Conservation (phyloP, 2,888 invertebrate species). For the Cyrtodaria siliqua region DNA sequence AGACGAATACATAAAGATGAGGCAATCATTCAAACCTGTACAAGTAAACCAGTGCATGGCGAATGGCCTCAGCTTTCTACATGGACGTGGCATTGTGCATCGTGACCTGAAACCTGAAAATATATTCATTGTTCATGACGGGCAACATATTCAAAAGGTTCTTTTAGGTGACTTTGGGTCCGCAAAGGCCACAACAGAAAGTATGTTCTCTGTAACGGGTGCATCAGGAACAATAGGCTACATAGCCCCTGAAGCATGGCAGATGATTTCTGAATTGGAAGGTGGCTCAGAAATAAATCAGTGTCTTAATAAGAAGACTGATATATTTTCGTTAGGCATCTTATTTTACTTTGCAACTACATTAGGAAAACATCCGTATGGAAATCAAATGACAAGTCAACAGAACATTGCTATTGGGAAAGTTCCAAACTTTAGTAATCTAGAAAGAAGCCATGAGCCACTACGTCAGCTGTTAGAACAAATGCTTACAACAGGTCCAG, state of each 20-base stretch:
- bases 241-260: not conserved
- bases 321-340: constrained; percentile 8
- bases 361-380: constrained; percentile 7
- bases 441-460: not conserved
- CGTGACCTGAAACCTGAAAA: constrained; percentile 18
- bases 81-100: constrained; percentile 1
- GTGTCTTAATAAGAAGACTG: not conserved
- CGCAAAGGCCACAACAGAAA: not conserved
- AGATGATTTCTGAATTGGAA: not conserved
- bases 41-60: constrained; percentile 8
- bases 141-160: not conserved
- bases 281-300: not conserved
- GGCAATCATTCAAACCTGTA: not conserved
- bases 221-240: constrained; percentile 3
- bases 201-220: not conserved
- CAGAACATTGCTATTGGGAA: not conserved
- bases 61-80: constrained; percentile 6
- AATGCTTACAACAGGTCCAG: not conserved
- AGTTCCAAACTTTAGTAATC: not conserved
- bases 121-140: not conserved
- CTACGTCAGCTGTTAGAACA: not conserved
- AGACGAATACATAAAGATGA: not conserved
- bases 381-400: constrained; percentile 1
- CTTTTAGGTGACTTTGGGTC: constrained; percentile 13
- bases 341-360: constrained; percentile 2